Evolutionary conservation across 2,113 vertebrate genomes (phyloP), one percentile per base, ranked within the genome.

Genomic region (Macquaria ambigua): DNA sequence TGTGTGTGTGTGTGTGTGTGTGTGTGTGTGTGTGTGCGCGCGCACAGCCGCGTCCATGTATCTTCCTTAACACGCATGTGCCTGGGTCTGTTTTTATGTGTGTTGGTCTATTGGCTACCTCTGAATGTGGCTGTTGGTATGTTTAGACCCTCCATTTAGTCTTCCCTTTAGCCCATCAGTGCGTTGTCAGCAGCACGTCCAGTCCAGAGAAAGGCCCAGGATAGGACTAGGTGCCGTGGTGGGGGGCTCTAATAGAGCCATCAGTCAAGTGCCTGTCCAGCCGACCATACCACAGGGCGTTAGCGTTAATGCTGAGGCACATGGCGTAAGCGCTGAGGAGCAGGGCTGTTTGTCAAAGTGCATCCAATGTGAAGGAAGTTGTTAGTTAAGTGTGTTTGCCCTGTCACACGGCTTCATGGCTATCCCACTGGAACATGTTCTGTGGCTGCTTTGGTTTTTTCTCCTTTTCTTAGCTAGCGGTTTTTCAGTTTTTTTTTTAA

Each of bases 101-200:
- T 87, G 86, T 73, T 78, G 82, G 46, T 82, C 83, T 74, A 82
- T 87, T 84, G 82, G 81, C 46, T 79, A 39, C 39, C 63, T 83
- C 23, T 92, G 85, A 93, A 92, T 90, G 93, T 81, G 90, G 85
- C 81, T 90, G 89, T 83, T 87, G 88, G 83, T 89, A 84, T 89
- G 89, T 93, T 94, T 86, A 78, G 89, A 81, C 81, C 84, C 96
- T 96, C 95, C 95, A 86, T 93, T 93, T 89, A 86, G 88, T 92
- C 90, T 91, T 87, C 85, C 93, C 95, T 76, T 95, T 62, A 88
- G 75, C 87, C 92, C 93, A 92, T 91, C 89, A 88, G 95, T 97
- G 96, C 96, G 80, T 97, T 96, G 96, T 96, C 96, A 97, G 96
- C 97, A 97, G 95, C 96, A 96, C 95, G 94, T 96, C 95, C 95